These are phyloP conservation scores for Pseudochaenichthys georgianus DNA, from an alignment of 2,797 vertebrate genomes.

Conservation along the genomic window DNA sequence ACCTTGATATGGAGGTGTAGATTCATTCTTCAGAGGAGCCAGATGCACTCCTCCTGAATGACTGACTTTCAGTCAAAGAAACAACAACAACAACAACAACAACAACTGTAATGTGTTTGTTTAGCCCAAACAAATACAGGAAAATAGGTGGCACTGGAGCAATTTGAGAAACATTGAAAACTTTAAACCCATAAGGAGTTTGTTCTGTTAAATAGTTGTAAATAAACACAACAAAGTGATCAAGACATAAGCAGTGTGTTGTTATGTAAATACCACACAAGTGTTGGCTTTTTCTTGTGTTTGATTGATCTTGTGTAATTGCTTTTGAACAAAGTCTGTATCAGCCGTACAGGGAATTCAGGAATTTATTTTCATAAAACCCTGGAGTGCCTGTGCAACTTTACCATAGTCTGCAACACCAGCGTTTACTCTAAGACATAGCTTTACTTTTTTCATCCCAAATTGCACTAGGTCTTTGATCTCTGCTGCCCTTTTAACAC, in stretches of 20 bases:
- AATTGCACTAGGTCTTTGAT: too few species aligned
- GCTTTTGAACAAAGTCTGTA: not conserved
- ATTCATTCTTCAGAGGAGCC: slow-evolving; percentile 26
- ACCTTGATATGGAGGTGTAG: not conserved
- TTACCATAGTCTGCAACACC: not conserved
- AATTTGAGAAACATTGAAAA: slow-evolving; percentile 3
- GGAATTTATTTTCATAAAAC: not conserved
- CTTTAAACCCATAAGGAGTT: slow-evolving; percentile 10
- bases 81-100: not conserved
- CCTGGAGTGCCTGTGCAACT: not conserved
- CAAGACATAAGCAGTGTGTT: not conserved
- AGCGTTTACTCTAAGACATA: too few species aligned
- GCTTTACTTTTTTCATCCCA: too few species aligned
- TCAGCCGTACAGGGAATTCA: not conserved
- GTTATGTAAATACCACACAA: not conserved
- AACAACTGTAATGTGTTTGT: not conserved
- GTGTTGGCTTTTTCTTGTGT: not conserved
- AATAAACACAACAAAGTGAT: slow-evolving; percentile 11
- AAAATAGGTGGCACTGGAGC: not conserved
- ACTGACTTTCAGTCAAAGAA: slow-evolving; percentile 1
- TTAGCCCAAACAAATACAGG: slow-evolving; percentile 14
- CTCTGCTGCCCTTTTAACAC: slow-evolving; percentile 21
- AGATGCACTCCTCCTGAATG: slow-evolving; percentile 18
- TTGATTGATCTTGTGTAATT: slow-evolving; percentile 7
- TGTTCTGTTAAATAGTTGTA: slow-evolving; percentile 3